Conservation (phyloP, 2,797 vertebrate genomes). For the Pagetopsis macropterus region DNA sequence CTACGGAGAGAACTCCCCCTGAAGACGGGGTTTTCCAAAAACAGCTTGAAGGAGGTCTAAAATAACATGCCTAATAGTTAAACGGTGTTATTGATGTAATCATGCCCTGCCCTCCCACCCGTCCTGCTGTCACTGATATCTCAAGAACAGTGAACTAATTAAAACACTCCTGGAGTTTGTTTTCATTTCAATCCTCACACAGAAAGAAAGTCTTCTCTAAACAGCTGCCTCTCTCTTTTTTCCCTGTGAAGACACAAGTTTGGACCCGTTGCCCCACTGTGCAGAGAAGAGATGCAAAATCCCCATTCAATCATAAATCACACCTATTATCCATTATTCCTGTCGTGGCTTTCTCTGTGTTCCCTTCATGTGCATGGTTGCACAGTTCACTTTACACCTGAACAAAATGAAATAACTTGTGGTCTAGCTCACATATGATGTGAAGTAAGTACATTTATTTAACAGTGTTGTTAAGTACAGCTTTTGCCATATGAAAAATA, state of each 20-base stretch:
- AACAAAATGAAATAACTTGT: conserved; percentile 23
- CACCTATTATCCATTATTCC: conserved; percentile 67
- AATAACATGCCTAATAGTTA: conserved; percentile 77
- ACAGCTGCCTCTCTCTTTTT: conserved; percentile 49
- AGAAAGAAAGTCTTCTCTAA: conserved; percentile 71
- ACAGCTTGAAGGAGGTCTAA: conserved; percentile 75
- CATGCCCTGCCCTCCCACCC: conserved; percentile 57
- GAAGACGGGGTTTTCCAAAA: conserved; percentile 76
- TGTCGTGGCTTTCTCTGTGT: conserved; percentile 55
- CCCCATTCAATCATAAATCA: conserved; percentile 77
- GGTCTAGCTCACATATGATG: conserved; percentile 11
- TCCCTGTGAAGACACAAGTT: conserved; percentile 56
- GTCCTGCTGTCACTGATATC: conserved; percentile 75
- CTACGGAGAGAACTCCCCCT: conserved; percentile 69
- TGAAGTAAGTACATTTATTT: conserved; percentile 5
- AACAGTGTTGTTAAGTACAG: neutral
- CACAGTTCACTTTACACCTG: conserved; percentile 57
- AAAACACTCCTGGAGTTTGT: conserved; percentile 78
- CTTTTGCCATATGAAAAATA: neutral
- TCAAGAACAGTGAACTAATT: conserved; percentile 82
- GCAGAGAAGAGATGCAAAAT: conserved; percentile 68
- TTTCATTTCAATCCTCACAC: conserved; percentile 73
- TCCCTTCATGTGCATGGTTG: conserved; percentile 56
- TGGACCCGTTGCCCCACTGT: conserved; percentile 64
- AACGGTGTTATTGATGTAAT: conserved; percentile 78